phyloP scores from a whole-genome alignment of 2,888 invertebrate genomes.

The Tineola bisselliella region DNA sequence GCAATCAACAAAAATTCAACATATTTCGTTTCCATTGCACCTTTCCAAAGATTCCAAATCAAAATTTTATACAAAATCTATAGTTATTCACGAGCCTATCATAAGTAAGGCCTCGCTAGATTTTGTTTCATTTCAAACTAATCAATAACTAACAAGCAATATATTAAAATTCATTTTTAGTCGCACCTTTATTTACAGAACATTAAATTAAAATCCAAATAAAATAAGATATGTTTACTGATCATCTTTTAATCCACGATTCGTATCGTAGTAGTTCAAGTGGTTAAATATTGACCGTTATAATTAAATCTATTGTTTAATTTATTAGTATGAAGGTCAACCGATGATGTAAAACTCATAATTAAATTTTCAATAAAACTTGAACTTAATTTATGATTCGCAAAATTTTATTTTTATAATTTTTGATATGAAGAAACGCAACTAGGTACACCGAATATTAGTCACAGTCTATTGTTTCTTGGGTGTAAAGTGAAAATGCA shows the following conservation, averaged over 20 bases:
- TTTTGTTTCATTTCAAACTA: no score
- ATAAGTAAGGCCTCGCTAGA: no score
- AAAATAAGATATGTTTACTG: not conserved
- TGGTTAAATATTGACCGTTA: not conserved
- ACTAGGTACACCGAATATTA: not conserved
- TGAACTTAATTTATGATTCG: no score
- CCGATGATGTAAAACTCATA: not conserved
- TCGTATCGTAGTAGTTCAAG: not conserved
- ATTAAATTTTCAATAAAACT: no score
- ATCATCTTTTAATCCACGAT: constrained; percentile 2
- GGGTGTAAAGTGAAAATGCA: not conserved
- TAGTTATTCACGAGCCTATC: no score
- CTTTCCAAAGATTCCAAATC: no score
- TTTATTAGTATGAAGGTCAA: not conserved
- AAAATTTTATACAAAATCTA: no score
- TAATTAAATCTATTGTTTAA: constrained; percentile 1
- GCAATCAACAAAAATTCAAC: no score
- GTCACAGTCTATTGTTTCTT: not conserved
- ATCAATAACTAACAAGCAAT: no score
- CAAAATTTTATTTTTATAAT: no score
- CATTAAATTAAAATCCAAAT: not conserved
- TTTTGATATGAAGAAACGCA: no score
- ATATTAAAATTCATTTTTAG: not conserved
- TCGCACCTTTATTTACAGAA: not conserved
- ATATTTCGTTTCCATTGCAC: no score